Conservation (phyloP, 1,140 invertebrate species). For the Coelopa frigida region DNA sequence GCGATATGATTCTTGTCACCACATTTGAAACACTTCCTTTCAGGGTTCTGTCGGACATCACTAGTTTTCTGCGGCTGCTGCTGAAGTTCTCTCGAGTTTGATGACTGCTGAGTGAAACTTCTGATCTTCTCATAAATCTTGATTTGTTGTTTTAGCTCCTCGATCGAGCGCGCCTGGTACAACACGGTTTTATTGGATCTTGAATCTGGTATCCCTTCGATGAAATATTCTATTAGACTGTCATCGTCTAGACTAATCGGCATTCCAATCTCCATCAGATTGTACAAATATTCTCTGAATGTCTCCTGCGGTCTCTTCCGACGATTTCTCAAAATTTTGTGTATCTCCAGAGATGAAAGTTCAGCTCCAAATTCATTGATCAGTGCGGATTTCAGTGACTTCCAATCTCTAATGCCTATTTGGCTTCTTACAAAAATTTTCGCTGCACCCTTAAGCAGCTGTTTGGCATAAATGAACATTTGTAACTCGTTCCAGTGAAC, state of each 20-base stretch:
- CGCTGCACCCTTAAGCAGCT: slow-evolving; percentile 3
- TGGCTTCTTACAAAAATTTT: slow-evolving; percentile 10
- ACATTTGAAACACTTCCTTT: too few species aligned
- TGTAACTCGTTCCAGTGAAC: slow-evolving; percentile 3
- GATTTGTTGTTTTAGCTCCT: not conserved
- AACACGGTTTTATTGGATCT: too few species aligned
- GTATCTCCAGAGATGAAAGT: slow-evolving; percentile 3
- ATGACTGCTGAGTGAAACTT: too few species aligned
- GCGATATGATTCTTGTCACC: too few species aligned
- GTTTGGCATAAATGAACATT: slow-evolving; percentile 9
- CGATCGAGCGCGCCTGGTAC: slow-evolving; percentile 2
- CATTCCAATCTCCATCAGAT: slow-evolving; percentile 7
- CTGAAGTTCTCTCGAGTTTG: too few species aligned
- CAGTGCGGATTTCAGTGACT: not conserved
- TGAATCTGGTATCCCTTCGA: too few species aligned
- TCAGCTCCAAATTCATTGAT: slow-evolving; percentile 2
- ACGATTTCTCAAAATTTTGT: slow-evolving; percentile 2
- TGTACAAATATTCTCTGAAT: slow-evolving; percentile 4
- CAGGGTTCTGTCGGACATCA: too few species aligned
- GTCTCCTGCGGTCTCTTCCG: not conserved
- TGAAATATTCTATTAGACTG: too few species aligned
- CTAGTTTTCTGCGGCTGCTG: too few species aligned
- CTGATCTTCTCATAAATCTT: too few species aligned
- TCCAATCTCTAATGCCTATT: not conserved
- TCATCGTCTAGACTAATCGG: too few species aligned